Percentiles rank a stretch among this genome's conserved stretches.
phyloP scores from a whole-genome alignment of 37 sponge, comb jelly and placozoan genomes.

The Geodia barretti region DNA sequence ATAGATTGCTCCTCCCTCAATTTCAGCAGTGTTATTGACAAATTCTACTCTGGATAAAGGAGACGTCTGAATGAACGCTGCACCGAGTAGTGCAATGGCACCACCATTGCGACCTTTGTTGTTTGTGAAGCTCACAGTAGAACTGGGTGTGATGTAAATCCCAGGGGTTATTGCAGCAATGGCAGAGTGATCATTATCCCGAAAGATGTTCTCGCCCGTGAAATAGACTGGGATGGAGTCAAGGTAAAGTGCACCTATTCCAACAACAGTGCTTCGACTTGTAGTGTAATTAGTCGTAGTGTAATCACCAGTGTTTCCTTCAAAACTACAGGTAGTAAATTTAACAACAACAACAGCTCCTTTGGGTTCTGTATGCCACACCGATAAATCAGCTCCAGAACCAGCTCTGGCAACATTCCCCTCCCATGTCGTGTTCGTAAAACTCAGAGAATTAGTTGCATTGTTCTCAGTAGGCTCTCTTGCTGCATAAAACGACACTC shows the following conservation, averaged over 20 bases:
- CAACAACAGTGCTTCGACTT: constrained; percentile 1
- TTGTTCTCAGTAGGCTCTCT: background rate
- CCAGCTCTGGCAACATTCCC: constrained; percentile 46
- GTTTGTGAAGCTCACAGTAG: constrained; percentile 7
- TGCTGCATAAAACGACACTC: constrained; percentile 28
- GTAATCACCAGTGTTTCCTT: constrained; percentile 28
- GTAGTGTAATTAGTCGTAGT: no score
- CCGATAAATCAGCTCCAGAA: constrained; percentile 37
- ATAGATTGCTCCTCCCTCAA: constrained; percentile 72
- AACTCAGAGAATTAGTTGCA: constrained; percentile 4
- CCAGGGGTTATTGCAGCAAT: constrained; percentile 28
- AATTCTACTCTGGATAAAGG: constrained; percentile 3
- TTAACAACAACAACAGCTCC: constrained; percentile 9
- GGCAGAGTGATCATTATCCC: constrained; percentile 41
- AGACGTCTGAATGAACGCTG: constrained; percentile 33
- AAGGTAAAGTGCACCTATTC: constrained; percentile 50
- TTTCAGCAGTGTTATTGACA: constrained; percentile 43
- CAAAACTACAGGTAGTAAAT: constrained; percentile 47
- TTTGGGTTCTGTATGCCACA: constrained; percentile 11
- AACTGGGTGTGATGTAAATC: constrained; percentile 3
- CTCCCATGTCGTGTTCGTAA: constrained; percentile 21
- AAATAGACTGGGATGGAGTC: constrained; percentile 49
- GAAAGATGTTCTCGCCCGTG: constrained; percentile 2
- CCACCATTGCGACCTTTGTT: constrained; percentile 64
- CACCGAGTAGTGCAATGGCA: constrained; percentile 57